Evolutionary conservation across 1,140 invertebrate species (phyloP), one percentile per base, ranked within the genome.

Genomic region (Drosophila repleta): DNA sequence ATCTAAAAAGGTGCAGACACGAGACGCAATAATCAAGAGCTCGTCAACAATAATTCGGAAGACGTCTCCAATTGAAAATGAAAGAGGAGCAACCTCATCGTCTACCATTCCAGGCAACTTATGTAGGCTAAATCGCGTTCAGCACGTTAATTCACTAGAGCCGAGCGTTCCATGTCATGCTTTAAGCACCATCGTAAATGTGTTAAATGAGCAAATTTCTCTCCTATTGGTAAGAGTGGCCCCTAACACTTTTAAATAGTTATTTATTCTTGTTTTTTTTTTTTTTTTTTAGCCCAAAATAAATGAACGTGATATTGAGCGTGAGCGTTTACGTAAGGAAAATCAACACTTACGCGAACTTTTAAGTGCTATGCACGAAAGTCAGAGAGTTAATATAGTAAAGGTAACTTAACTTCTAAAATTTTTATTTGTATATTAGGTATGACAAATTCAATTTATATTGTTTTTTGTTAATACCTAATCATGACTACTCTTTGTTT

Each of bases 231-330:
- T 94, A 87, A 81, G 91, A 7, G 8, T 90, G 11, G 3, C 41
- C 15, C 1, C 3, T 11, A 3, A 20, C 21, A 0, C 39, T 5
- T 6, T 62, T 1, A 35, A 39, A 39, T 53, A 18, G 10, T 5
- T 21, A 13, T 46, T 13, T 3, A 21, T 6, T 46, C 18, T 46
- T 8, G 66, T 24, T 77, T 91, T 13, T 82, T 46, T 8, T 68
- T 24, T 77, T 46, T 8, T 68, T 24, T 77, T 91, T 13, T 82
- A 96, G 96, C 94, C 94, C 90, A 94, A 95, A 65, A 93, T 96
- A 57, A 95, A 95, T 90, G 94, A 95, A 72, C 92, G 94, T 70
- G 96, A 97, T 87, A 95, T 96, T 79, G 96, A 97, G 90, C 92
- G 95, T 46, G 95, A 96, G 74, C 93, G 94, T 60, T 91, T 96